These are phyloP conservation scores for Rhinogobius similis DNA, from an alignment of 2,113 vertebrate genomes.

Conservation along the genomic window DNA sequence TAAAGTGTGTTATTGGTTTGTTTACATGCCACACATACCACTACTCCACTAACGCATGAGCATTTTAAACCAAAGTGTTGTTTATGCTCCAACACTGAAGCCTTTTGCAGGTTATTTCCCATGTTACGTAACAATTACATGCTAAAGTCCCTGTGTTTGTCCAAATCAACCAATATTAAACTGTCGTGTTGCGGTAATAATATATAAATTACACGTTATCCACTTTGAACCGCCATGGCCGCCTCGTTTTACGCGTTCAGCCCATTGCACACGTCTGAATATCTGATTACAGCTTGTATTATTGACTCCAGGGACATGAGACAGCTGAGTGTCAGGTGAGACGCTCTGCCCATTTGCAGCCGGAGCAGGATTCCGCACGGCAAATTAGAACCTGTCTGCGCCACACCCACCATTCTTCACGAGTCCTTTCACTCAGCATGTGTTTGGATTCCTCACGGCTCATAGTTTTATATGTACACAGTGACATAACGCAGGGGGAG, in stretches of 20 bases:
- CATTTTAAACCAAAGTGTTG: not conserved
- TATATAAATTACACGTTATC: not conserved
- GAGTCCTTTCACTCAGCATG: conserved; percentile 19
- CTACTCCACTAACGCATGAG: not conserved
- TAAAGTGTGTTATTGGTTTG: not conserved
- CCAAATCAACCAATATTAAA: not conserved
- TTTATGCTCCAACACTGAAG: not conserved
- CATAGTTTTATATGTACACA: conserved; percentile 13
- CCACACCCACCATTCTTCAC: conserved; percentile 37
- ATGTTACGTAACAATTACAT: not conserved
- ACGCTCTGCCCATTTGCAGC: conserved; percentile 13
- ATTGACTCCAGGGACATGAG: conserved; percentile 13
- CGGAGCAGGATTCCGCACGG: conserved; percentile 54
- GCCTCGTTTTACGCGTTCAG: conserved; percentile 9
- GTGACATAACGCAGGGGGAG: not conserved
- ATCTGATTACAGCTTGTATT: not conserved
- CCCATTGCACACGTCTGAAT: conserved; percentile 3
- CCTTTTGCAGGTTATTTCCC: not conserved
- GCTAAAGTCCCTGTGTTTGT: too few relatives aligned
- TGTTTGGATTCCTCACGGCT: not conserved
- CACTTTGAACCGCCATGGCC: too few relatives aligned
- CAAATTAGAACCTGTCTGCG: conserved; percentile 60
- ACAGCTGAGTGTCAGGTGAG: conserved; percentile 7
- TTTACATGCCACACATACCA: not conserved
- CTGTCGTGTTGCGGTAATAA: not conserved